These are phyloP conservation scores for Triops longicaudatus DNA, from an alignment of 1,140 invertebrate species.

Conservation along the genomic window DNA sequence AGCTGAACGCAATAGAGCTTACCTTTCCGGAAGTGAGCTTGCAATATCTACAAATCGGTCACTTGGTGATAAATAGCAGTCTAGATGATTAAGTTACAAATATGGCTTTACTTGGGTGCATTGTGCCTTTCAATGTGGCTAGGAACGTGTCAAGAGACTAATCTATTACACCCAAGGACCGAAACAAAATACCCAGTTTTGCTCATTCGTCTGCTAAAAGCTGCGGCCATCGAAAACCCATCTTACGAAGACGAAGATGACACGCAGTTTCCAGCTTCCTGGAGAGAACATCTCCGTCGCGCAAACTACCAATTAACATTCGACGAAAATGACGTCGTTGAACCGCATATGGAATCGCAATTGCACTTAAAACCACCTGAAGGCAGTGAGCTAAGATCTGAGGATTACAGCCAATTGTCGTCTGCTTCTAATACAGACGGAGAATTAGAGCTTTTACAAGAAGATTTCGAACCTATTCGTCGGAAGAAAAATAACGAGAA, in stretches of 20 bases:
- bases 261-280: background rate
- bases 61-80: background rate
- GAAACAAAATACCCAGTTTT: background rate
- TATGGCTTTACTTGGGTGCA: background rate
- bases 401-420: background rate
- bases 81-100: conserved; percentile 1
- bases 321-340: background rate
- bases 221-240: background rate
- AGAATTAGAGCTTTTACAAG: background rate
- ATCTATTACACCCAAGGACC: background rate
- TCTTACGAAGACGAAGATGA: background rate
- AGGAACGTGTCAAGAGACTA: background rate
- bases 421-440: background rate
- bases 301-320: background rate
- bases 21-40: background rate
- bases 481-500: conserved; percentile 14
- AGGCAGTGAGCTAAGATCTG: background rate
- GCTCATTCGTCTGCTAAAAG: background rate
- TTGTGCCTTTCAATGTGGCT: background rate
- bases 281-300: background rate
- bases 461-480: background rate
- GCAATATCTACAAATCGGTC: background rate
- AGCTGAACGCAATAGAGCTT: background rate
- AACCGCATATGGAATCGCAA: background rate
- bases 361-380: background rate